phyloP scores from a whole-genome alignment of 2,888 invertebrate genomes.

The Trissolcus japonicus region DNA sequence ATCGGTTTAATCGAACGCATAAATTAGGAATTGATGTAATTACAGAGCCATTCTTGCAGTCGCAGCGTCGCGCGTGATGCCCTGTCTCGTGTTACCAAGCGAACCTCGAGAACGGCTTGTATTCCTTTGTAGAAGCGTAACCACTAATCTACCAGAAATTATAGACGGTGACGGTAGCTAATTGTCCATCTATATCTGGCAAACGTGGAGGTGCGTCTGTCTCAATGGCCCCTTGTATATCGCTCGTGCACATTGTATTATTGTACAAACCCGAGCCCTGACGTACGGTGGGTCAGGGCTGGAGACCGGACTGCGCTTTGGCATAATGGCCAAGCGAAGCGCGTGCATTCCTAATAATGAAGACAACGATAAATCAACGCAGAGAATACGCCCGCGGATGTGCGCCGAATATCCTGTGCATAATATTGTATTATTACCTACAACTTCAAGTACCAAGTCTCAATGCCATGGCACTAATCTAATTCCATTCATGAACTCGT shows the following conservation, averaged over 20 bases:
- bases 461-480: slow-evolving; percentile 59
- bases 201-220: slow-evolving; percentile 72
- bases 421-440: slow-evolving; percentile 75
- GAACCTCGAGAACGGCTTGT: slow-evolving; percentile 53
- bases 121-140: slow-evolving; percentile 54
- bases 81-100: slow-evolving; percentile 53
- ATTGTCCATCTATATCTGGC: slow-evolving; percentile 74
- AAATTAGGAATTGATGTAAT: slow-evolving; percentile 56
- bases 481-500: slow-evolving; percentile 41
- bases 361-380: slow-evolving; percentile 76
- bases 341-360: slow-evolving; percentile 77
- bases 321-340: slow-evolving; percentile 70
- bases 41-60: slow-evolving; percentile 41
- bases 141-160: slow-evolving; percentile 65
- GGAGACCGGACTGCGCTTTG: slow-evolving; percentile 59
- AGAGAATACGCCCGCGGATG: slow-evolving; percentile 76
- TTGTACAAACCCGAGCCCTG: slow-evolving; percentile 65
- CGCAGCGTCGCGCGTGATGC: slow-evolving; percentile 36
- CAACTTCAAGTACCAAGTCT: slow-evolving; percentile 62
- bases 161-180: slow-evolving; percentile 74
- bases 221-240: slow-evolving; percentile 73
- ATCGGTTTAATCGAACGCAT: slow-evolving; percentile 45
- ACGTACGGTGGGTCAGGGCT: slow-evolving; percentile 69
- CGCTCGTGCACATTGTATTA: slow-evolving; percentile 68
- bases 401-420: slow-evolving; percentile 76